Evolutionary conservation across 2,888 invertebrate genomes (phyloP).

Genomic region (Tigriopus californicus): DNA sequence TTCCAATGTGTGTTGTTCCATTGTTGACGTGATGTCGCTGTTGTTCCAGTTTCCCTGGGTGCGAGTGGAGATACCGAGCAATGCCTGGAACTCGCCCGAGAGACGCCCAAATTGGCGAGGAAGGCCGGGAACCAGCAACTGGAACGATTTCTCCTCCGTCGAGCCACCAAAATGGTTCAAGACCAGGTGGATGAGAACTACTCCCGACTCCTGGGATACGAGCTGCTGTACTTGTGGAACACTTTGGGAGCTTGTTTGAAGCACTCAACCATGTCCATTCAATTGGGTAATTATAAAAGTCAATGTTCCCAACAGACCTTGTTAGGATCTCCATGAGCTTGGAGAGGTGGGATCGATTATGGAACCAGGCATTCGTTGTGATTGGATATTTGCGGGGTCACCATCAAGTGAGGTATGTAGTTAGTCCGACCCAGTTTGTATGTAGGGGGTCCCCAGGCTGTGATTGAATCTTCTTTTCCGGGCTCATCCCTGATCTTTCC

Average conservation of each 20-base stretch:
- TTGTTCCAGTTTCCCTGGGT: constrained; percentile 31
- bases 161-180: constrained; percentile 24
- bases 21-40: neutral
- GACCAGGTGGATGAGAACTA: constrained; percentile 24
- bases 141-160: constrained; percentile 28
- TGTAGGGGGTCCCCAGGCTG: neutral
- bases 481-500: neutral
- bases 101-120: constrained; percentile 27
- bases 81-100: constrained; percentile 26
- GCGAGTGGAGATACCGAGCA: constrained; percentile 30
- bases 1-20: too few relatives aligned
- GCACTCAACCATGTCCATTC: constrained; percentile 20
- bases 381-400: neutral
- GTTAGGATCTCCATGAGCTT: neutral
- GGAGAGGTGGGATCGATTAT: neutral
- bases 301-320: too few relatives aligned
- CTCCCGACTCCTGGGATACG: constrained; percentile 41
- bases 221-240: constrained; percentile 48
- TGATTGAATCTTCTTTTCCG: neutral
- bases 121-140: constrained; percentile 29
- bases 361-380: neutral
- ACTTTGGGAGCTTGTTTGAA: constrained; percentile 38
- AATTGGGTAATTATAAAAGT: constrained; percentile 17
- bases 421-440: neutral
- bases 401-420: neutral